Conservation (phyloP, 2,113 vertebrate genomes). For the Myiopsitta monachus region DNA sequence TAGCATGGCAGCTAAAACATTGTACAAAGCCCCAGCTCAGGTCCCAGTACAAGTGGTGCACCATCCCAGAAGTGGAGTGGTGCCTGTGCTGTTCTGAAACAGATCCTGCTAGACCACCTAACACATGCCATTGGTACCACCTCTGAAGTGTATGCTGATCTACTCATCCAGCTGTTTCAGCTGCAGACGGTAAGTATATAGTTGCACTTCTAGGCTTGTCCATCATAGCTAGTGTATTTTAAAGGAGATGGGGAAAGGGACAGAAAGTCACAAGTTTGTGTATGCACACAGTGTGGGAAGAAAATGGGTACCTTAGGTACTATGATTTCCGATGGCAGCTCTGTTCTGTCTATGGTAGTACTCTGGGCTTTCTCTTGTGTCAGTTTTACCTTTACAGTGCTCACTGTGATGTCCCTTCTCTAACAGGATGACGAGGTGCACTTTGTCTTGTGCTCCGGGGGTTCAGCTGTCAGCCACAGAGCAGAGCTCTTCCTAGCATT, state of each 20-base stretch:
- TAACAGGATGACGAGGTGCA: neutral
- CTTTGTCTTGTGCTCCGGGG: neutral
- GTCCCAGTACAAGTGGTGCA: fast-evolving
- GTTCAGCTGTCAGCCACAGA: neutral
- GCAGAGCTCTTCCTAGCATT: neutral
- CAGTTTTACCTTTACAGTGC: neutral
- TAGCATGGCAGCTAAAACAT: neutral
- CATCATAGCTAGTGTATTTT: neutral
- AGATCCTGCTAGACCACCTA: fast-evolving
- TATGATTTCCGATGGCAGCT: neutral
- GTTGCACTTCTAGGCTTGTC: neutral
- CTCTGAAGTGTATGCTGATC: fast-evolving
- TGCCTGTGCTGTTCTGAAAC: neutral
- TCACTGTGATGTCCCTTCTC: neutral
- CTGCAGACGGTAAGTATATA: neutral
- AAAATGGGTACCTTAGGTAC: neutral
- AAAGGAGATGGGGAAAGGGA: neutral
- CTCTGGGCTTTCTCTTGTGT: neutral
- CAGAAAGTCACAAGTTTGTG: neutral
- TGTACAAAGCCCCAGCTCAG: neutral
- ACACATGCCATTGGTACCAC: neutral
- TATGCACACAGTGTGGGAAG: neutral
- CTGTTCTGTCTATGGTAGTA: neutral
- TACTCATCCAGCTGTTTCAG: neutral
- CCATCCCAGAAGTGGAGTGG: neutral